phyloP scores from a whole-genome alignment of 2,797 vertebrate species.

The Intellagama lesueurii region DNA sequence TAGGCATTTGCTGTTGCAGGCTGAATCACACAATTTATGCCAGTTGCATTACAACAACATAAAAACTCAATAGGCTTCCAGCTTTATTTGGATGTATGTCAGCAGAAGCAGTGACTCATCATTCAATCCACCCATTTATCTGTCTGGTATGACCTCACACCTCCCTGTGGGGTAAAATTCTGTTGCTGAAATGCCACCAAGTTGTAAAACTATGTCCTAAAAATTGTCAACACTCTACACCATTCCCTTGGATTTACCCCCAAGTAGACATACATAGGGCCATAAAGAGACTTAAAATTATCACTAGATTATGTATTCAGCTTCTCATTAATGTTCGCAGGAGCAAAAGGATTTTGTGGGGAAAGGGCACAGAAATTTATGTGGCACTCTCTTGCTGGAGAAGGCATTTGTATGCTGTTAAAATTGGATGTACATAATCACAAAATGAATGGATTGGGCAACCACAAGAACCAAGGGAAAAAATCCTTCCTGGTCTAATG shows the following conservation, averaged over 20 bases:
- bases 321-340: neutral
- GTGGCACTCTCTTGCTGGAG: accelerated
- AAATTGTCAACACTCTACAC: neutral
- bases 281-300: neutral
- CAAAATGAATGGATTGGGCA: neutral
- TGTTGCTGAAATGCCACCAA: neutral
- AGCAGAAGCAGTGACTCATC: neutral
- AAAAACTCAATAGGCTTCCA: neutral
- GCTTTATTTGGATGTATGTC: neutral
- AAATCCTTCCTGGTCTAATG: neutral
- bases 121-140: too few species aligned
- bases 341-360: too few species aligned
- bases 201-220: neutral
- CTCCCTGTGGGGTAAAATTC: neutral
- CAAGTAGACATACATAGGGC: neutral
- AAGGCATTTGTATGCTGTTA: too few species aligned
- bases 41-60: neutral
- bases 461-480: neutral
- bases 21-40: too few species aligned
- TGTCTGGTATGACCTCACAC: neutral
- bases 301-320: neutral
- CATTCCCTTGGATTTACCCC: neutral
- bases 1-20: too few species aligned
- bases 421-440: too few species aligned
- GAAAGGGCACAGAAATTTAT: neutral